Conservation (phyloP, 2,888 invertebrate genomes). For the Tipula helvola region DNA sequence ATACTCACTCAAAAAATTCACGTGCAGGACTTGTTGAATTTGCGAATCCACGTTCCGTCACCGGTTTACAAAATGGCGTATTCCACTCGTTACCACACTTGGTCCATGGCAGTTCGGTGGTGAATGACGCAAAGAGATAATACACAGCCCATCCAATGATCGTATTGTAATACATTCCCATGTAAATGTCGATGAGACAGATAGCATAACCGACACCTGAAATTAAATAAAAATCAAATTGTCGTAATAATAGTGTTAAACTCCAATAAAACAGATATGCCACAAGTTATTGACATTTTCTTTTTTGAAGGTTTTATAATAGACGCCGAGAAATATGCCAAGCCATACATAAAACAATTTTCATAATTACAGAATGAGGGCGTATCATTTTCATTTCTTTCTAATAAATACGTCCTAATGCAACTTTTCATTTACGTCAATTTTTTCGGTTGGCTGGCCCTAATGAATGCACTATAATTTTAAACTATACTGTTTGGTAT, state of each 20-base stretch:
- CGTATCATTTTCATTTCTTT: not conserved
- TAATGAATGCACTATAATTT: not conserved
- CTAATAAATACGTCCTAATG: not conserved
- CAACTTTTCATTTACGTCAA: not conserved
- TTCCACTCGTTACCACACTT: conserved; percentile 80
- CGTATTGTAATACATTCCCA: conserved; percentile 95
- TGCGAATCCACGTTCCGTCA: conserved; percentile 42
- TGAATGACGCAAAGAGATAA: conserved; percentile 74
- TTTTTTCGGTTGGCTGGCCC: not conserved
- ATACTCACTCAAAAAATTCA: conserved; percentile 76
- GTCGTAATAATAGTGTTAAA: not conserved
- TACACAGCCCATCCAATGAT: conserved; percentile 94
- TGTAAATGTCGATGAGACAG: conserved; percentile 88
- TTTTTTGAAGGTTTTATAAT: not conserved
- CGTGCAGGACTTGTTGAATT: conserved; percentile 66
- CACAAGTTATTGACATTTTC: no score
- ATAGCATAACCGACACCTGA: conserved; percentile 91
- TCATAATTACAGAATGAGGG: not conserved
- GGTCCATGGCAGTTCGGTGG: conserved; percentile 73
- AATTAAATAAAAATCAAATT: not conserved
- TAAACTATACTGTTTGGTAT: not conserved
- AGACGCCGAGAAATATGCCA: not conserved
- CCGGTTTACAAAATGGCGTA: conserved; percentile 59
- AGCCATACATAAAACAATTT: not conserved
- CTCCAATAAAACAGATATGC: no score